phyloP scores from a whole-genome alignment of 2,113 vertebrate species.

The Lampris megalopsis region DNA sequence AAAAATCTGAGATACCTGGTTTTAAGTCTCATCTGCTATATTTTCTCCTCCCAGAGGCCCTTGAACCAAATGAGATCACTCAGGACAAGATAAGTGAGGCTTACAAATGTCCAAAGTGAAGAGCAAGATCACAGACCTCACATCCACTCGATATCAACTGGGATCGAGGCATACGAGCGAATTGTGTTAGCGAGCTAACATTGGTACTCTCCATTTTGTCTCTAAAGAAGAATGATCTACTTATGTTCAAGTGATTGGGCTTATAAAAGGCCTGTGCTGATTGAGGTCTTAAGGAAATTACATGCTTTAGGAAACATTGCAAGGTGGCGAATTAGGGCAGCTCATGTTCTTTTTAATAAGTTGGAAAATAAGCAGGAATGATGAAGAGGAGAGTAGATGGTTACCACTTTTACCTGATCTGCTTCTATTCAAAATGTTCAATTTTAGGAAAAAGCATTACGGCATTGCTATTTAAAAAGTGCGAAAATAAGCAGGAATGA shows the following conservation, averaged over 20 bases:
- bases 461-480: not conserved
- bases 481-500: not conserved
- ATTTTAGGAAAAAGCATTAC: too few relatives aligned
- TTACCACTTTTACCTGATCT: not conserved
- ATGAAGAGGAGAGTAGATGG: not conserved
- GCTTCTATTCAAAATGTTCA: too few relatives aligned
- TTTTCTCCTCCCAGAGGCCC: conserved; percentile 61
- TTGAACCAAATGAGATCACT: conserved; percentile 69
- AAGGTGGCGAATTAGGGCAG: not conserved
- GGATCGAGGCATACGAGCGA: conserved; percentile 34
- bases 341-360: not conserved
- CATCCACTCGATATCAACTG: conserved; percentile 48
- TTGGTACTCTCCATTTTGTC: conserved; percentile 28
- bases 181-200: conserved; percentile 49
- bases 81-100: conserved; percentile 60
- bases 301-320: not conserved
- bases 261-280: not conserved
- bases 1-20: conserved; percentile 49
- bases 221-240: not conserved
- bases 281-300: conserved; percentile 1
- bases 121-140: conserved; percentile 56
- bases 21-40: conserved; percentile 70
- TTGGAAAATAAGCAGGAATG: not conserved
- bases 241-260: not conserved
- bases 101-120: conserved; percentile 64